Evolutionary conservation across 2,888 invertebrate species (phyloP).

Genomic region (Mesorhabditis belari): DNA sequence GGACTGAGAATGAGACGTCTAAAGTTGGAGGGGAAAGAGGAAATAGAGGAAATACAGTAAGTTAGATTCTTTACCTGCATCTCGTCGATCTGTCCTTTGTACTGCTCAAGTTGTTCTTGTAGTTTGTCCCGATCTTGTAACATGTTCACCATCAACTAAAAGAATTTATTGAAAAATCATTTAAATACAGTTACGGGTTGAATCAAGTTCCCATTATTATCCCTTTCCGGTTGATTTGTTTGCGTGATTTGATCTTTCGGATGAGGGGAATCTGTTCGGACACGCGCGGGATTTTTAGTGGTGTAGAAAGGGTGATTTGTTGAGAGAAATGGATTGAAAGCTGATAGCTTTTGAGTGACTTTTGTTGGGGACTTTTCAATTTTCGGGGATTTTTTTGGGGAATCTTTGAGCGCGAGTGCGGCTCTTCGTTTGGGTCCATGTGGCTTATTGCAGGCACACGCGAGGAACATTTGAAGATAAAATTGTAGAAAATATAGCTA

Average conservation of each 20-base stretch:
- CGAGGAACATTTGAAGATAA: too few species aligned
- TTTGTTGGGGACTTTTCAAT: too few species aligned
- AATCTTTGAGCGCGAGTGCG: too few species aligned
- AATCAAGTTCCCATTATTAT: neutral
- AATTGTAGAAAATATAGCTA: too few species aligned
- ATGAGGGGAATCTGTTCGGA: neutral
- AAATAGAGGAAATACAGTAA: neutral
- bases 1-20: conserved; percentile 59
- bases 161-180: neutral
- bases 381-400: too few species aligned
- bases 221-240: too few species aligned
- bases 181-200: neutral
- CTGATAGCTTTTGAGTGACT: too few species aligned
- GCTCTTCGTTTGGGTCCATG: neutral
- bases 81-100: conserved; percentile 23
- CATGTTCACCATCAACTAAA: conserved; percentile 99
- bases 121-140: conserved; percentile 97
- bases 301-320: too few species aligned
- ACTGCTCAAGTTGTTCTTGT: conserved; percentile 78
- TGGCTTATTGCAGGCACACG: neutral
- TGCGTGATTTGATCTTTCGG: neutral
- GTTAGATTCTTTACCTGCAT: conserved; percentile 5
- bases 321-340: neutral
- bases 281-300: too few species aligned
- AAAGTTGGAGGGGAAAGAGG: neutral